Evolutionary conservation across 35 echinoderm and acorn worm species (phyloP), one percentile per base, ranked within the genome.

Genomic region (Patiria miniata): DNA sequence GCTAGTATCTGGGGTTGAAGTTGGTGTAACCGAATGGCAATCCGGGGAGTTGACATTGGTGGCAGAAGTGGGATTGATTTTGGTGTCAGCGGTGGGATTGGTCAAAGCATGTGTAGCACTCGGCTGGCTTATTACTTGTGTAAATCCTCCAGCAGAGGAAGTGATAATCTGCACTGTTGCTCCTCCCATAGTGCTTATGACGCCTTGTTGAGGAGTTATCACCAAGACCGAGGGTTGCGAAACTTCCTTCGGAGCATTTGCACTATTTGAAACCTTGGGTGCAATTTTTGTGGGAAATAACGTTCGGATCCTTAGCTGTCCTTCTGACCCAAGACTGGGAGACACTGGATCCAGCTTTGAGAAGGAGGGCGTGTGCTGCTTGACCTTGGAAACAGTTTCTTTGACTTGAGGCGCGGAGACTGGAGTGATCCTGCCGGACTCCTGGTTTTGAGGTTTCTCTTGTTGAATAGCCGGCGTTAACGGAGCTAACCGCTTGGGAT

Each of bases 51-150:
- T 73, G 42, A 8, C 17, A 69, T 5, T 17, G 44, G 78, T 80
- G 44, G 15, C 44, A 80, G 78, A 40, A 80, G 78, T 47, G 78
- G 78, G 18, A 47, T 80, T 80, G 26, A 28, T 7, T 3, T 26
- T 6, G 44, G 78, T 80, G 44, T 40, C 44, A 80, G 78, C 15
- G 39, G 78, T 18, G 37, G 78, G 18, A 47, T 80, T 80, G 44
- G 37, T 17, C 39, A 57, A 26, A 37, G 33, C 23, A 0, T 55
- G 21, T 17, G 50, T 14, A 6, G 53, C 21, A 40, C 37, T 39
- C 7, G 32, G 8, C 36, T 39, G 65, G 26, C 26, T 34, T 10
- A 36, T 28, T 36, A 73, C 65, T 73, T 26, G 65, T 32, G 65
- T 30, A 16, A 73, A 73, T 23, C 65, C 65, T 73, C 65, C 65